A percentile compares a stretch with the other conserved stretches of the same genome.
phyloP scores from a whole-genome alignment of 2,797 vertebrate genomes.

The Cossypha heuglini region DNA sequence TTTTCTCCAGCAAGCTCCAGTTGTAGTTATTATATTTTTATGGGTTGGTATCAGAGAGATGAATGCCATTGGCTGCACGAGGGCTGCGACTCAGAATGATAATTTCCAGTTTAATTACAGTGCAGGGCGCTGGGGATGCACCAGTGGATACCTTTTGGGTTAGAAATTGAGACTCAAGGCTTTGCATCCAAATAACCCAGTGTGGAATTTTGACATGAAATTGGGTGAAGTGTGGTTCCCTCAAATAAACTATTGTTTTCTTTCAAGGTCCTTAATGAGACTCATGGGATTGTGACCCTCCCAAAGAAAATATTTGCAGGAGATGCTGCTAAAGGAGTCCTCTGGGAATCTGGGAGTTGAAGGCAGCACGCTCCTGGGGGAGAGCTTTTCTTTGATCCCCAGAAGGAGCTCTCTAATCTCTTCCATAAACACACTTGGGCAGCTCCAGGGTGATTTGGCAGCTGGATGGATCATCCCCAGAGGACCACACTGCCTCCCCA shows the following conservation, averaged over 20 bases:
- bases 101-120: slow-evolving; percentile 33
- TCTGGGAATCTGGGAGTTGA: background rate
- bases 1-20: background rate
- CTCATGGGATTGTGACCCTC: background rate
- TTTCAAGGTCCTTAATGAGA: background rate
- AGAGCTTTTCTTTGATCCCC: slow-evolving; percentile 51
- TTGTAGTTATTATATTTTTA: background rate
- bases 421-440: slow-evolving; percentile 50
- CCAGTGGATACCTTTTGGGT: background rate
- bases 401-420: slow-evolving; percentile 62
- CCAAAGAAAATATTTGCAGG: background rate
- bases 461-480: slow-evolving; percentile 44
- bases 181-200: background rate
- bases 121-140: background rate
- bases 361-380: background rate
- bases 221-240: fast-evolving
- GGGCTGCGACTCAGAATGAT: background rate
- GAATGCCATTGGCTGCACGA: background rate
- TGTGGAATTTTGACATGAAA: background rate
- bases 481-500: background rate
- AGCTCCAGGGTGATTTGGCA: slow-evolving; percentile 33
- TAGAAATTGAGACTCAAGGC: background rate
- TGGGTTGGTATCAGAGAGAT: background rate
- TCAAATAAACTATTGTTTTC: background rate
- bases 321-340: background rate